Conservation (phyloP, 2,888 invertebrate species). For the Eurytoma adleriae region DNA sequence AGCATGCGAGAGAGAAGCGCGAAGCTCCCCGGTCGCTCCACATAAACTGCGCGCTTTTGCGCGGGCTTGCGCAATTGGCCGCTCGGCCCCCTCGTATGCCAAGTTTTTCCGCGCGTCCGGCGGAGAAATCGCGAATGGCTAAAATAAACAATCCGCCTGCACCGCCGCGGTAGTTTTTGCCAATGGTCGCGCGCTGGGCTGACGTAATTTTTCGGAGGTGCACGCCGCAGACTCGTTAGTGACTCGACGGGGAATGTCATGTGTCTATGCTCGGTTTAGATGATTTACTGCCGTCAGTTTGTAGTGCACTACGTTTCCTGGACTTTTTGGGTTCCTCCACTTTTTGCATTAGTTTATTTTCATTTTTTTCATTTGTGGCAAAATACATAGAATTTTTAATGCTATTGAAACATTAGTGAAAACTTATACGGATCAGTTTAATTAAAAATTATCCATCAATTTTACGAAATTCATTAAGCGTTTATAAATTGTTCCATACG, state of each 20-base stretch:
- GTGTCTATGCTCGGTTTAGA: neutral
- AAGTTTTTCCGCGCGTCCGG: conserved; percentile 34
- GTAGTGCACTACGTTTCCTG: neutral
- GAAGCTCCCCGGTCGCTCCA: neutral
- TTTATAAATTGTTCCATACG: too few relatives aligned
- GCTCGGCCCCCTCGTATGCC: neutral
- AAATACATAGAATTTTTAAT: too few relatives aligned
- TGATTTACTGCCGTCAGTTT: neutral
- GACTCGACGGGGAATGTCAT: neutral
- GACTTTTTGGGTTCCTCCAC: neutral
- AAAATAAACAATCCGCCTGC: conserved; percentile 32
- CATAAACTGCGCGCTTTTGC: neutral
- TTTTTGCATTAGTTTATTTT: too few relatives aligned
- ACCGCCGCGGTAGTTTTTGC: neutral
- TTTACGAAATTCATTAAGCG: too few relatives aligned
- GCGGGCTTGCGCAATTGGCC: conserved; percentile 14
- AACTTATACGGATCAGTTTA: too few relatives aligned
- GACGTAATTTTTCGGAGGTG: too few relatives aligned
- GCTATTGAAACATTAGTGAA: too few relatives aligned
- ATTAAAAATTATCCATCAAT: too few relatives aligned
- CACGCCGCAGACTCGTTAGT: neutral
- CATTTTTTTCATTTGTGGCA: too few relatives aligned
- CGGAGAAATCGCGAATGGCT: conserved; percentile 20
- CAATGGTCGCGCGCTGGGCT: neutral
- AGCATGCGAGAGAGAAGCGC: too few relatives aligned